A percentile compares a stretch with the other conserved stretches of the same genome.
These are phyloP conservation scores for Beris chalybata DNA, from an alignment of 2,888 invertebrate genomes.

Conservation along the genomic window DNA sequence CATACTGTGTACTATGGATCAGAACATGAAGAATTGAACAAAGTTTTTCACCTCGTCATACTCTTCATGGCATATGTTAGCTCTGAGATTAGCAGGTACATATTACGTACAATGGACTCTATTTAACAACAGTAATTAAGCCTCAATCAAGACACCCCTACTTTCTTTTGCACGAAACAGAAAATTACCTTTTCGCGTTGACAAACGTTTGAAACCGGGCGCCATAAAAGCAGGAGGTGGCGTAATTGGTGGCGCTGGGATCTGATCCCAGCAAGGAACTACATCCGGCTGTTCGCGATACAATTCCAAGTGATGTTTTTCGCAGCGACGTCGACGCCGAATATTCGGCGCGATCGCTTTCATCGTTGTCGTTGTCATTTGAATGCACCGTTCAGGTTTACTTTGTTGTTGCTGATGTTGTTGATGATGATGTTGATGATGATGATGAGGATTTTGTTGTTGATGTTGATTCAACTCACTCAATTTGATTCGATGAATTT, in stretches of 20 bases:
- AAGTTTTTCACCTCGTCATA: too few species aligned
- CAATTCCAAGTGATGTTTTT: constrained; percentile 62
- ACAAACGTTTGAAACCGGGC: constrained; percentile 60
- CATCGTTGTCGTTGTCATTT: constrained; percentile 56
- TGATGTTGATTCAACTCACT: constrained; percentile 3
- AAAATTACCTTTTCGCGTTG: constrained; percentile 46
- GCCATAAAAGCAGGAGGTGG: constrained; percentile 70
- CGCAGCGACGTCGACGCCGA: constrained; percentile 64
- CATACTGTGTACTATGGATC: too few species aligned
- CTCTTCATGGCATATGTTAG: too few species aligned
- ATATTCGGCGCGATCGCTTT: constrained; percentile 68
- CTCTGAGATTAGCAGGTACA: too few species aligned
- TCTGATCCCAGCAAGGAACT: constrained; percentile 61
- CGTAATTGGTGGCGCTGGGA: constrained; percentile 65
- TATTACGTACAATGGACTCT: too few species aligned
- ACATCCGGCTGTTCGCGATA: constrained; percentile 59
- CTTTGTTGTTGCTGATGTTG: constrained; percentile 1
- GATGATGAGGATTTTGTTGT: constrained; percentile 1
- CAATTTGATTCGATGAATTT: neutral
- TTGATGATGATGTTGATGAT: neutral
- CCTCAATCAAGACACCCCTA: too few species aligned
- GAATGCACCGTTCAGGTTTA: neutral
- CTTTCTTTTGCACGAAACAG: neutral
- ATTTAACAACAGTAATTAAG: too few species aligned
- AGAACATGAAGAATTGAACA: too few species aligned